Evolutionary conservation across 2,113 vertebrate genomes (phyloP), one percentile per base, ranked within the genome.

Genomic region (Muscicapa adusta): DNA sequence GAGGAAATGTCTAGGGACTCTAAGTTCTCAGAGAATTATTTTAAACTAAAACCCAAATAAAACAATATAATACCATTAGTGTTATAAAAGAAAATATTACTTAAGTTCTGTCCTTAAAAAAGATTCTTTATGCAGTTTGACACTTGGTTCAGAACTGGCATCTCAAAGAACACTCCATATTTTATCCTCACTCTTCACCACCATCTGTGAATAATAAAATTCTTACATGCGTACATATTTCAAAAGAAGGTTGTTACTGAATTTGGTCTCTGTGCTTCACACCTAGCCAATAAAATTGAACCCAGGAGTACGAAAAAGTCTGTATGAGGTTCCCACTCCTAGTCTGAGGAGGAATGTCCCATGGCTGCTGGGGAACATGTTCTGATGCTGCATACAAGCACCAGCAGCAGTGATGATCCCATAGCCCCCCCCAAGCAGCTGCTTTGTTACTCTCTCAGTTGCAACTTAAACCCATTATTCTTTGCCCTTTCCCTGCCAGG

Each of bases 331-430:
- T 53, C 16, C 19, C 18, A 40, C 18, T 67, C 26, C 15, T 34
- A 40, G 20, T 79, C 29, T 42, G 38, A 74, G 47, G 12, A 68
- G n/a, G 14, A 77, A 43, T 68, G 29, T 25, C 24, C 26, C 18
- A 16, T 26, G 0, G 0, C 38, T 91, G 9, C 34, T 45, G 34
- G 28, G 8, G 13, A 50, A 34, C 0, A 0, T 33, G 38, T 67
- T 40, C 29, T 78, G 48, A 23, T 74, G 70, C 8, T 58, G 18
- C 24, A 70, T 5, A 1, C 5, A 3, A 45, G 29, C 9, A 28
- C 10, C 0, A 0, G 0, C 29, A 14, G 11, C 2, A 0, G 19
- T 4, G 26, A 50, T 0, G 2, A 38, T 65, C 47, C 68, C 50
- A 23, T 18, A 56, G 17, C 3, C 10, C 2, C 5, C 10, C 6